These are phyloP conservation scores for Plestiodon gilberti DNA, from an alignment of 2,113 vertebrate species.

Conservation along the genomic window DNA sequence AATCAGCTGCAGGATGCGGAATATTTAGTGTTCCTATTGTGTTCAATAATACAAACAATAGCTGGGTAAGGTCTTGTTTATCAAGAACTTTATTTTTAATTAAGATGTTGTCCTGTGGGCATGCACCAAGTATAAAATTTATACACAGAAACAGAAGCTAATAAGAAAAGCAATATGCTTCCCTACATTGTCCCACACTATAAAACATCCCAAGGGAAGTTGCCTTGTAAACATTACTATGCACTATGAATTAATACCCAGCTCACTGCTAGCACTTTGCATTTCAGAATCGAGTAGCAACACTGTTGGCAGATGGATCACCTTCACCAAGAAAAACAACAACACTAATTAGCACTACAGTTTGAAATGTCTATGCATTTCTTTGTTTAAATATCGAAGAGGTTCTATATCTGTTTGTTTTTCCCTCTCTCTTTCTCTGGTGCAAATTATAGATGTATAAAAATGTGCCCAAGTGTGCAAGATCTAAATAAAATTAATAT, in stretches of 20 bases:
- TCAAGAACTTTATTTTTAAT: constrained; percentile 57
- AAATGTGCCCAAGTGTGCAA: not conserved
- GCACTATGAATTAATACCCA: constrained; percentile 56
- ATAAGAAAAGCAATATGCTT: constrained; percentile 65
- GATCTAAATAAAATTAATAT: constrained; percentile 33
- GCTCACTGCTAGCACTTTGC: constrained; percentile 41
- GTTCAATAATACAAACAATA: constrained; percentile 28
- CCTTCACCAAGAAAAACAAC: constrained; percentile 33
- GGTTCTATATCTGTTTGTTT: not conserved
- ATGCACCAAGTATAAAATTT: constrained; percentile 40
- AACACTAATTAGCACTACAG: not conserved
- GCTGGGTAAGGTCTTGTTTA: constrained; percentile 45
- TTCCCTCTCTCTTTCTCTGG: not conserved
- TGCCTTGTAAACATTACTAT: constrained; percentile 56
- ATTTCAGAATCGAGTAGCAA: constrained; percentile 56
- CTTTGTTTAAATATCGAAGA: constrained; percentile 18
- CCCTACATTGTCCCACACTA: constrained; percentile 46
- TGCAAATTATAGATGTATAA: not conserved
- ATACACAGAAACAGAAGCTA: constrained; percentile 54
- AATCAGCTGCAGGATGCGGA: not conserved
- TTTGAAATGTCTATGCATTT: constrained; percentile 19
- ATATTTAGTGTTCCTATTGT: not conserved
- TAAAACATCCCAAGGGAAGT: constrained; percentile 52
- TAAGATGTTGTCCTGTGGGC: constrained; percentile 46
- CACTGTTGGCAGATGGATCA: constrained; percentile 37